phyloP scores from a whole-genome alignment of 2,113 vertebrate genomes.

The Ancistrus triradiatus region DNA sequence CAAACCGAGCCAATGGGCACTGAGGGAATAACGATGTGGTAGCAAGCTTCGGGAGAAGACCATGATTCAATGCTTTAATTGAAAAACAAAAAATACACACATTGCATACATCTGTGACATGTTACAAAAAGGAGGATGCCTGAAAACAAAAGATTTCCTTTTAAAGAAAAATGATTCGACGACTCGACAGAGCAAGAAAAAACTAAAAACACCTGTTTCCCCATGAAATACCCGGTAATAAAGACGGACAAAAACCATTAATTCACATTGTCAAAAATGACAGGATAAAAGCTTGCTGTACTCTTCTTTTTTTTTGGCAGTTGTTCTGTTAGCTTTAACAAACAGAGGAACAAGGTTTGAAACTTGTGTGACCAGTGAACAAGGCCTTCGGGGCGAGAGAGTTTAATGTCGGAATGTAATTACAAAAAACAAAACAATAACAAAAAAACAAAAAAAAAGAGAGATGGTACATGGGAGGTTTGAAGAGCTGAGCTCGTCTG shows the following conservation, averaged over 20 bases:
- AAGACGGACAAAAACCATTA: neutral
- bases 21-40: too few relatives aligned
- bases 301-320: too few relatives aligned
- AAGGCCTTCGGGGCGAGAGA: too few relatives aligned
- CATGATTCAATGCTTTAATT: conserved; percentile 47
- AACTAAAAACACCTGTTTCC: conserved; percentile 9
- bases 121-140: conserved; percentile 4
- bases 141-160: conserved; percentile 35
- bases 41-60: neutral
- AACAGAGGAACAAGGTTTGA: too few relatives aligned
- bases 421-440: conserved; percentile 43
- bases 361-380: too few relatives aligned
- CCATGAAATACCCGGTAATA: neutral
- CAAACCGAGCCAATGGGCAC: too few relatives aligned
- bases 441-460: conserved; percentile 35
- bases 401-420: conserved; percentile 66
- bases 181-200: conserved; percentile 20
- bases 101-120: conserved; percentile 37
- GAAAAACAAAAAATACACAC: conserved; percentile 26
- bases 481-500: neutral
- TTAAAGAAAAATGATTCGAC: conserved; percentile 26
- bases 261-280: neutral
- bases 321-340: too few relatives aligned
- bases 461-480: conserved; percentile 38
- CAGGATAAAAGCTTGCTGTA: neutral